Conservation (phyloP, 2,888 invertebrate species). For the Dicyrtomina minuta region DNA sequence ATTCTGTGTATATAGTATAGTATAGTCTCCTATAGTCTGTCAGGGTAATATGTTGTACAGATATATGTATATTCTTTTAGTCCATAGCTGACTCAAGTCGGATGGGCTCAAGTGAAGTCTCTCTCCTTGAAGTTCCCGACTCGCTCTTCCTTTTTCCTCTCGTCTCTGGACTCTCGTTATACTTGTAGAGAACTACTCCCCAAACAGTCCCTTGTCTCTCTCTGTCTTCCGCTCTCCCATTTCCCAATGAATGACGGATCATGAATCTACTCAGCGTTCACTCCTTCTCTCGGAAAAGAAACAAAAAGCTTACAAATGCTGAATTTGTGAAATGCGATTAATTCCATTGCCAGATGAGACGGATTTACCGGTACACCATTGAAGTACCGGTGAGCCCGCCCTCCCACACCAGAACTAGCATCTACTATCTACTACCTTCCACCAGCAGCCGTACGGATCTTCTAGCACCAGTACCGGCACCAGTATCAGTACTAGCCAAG, state of each 20-base stretch:
- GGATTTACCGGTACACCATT: conserved; percentile 32
- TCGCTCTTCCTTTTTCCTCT: background rate
- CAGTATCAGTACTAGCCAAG: too few species aligned
- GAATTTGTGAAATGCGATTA: conserved; percentile 33
- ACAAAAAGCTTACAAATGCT: conserved; percentile 29
- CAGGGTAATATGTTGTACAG: background rate
- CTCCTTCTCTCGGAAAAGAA: conserved; percentile 11
- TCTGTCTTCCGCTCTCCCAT: conserved; percentile 8
- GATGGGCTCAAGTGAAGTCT: conserved; percentile 5
- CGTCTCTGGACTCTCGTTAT: background rate
- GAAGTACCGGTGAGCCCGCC: conserved; percentile 16
- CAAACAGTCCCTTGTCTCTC: background rate
- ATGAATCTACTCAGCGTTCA: conserved; percentile 17
- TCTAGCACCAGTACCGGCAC: too few species aligned
- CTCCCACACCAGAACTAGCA: background rate
- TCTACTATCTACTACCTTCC: too few species aligned
- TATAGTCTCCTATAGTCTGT: background rate
- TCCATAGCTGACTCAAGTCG: too few species aligned
- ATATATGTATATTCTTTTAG: background rate
- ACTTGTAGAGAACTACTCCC: background rate
- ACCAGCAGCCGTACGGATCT: too few species aligned
- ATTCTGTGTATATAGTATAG: background rate
- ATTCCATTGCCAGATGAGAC: conserved; percentile 41
- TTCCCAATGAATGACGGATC: conserved; percentile 13
- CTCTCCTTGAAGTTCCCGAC: too few species aligned